These are phyloP conservation scores for Aeoliscus strigatus DNA, from an alignment of 2,797 vertebrate genomes.

Conservation along the genomic window DNA sequence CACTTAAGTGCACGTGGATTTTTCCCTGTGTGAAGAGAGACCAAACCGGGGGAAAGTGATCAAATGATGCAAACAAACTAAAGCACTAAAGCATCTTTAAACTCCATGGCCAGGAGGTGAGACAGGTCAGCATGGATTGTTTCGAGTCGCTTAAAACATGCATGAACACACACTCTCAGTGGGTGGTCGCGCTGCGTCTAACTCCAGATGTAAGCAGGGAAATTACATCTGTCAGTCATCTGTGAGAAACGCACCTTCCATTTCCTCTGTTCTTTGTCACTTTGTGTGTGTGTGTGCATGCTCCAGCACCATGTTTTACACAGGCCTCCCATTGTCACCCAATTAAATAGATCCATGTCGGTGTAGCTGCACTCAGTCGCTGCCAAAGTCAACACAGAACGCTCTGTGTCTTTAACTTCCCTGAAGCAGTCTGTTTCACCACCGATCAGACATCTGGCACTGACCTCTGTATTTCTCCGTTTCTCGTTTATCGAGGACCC, in stretches of 20 bases:
- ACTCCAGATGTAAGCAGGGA: slow-evolving; percentile 51
- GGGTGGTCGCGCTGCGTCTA: slow-evolving; percentile 46
- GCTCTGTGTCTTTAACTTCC: slow-evolving; percentile 5
- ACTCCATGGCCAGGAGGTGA: not conserved
- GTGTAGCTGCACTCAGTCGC: slow-evolving; percentile 11
- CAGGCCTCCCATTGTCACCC: slow-evolving; percentile 36
- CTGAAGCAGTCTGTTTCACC: not conserved
- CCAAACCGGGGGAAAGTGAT: too few relatives aligned
- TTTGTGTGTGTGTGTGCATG: slow-evolving; percentile 4
- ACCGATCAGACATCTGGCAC: slow-evolving; percentile 27
- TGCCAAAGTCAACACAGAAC: slow-evolving; percentile 35
- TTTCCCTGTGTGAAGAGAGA: too few relatives aligned
- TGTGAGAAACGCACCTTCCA: slow-evolving; percentile 13
- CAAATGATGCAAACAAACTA: too few relatives aligned
- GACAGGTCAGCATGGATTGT: not conserved
- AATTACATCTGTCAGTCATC: slow-evolving; percentile 47
- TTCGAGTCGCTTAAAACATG: too few relatives aligned
- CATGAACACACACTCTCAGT: slow-evolving; percentile 18
- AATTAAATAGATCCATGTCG: slow-evolving; percentile 29
- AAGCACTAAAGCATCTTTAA: too few relatives aligned
- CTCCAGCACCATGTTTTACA: slow-evolving; percentile 9
- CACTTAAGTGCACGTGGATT: too few relatives aligned
- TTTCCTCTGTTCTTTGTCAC: slow-evolving; percentile 27
- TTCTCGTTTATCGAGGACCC: too few relatives aligned
- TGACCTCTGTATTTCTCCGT: slow-evolving; percentile 28